phyloP scores from a whole-genome alignment of 2,113 vertebrate species.

The Todiramphus chloris region DNA sequence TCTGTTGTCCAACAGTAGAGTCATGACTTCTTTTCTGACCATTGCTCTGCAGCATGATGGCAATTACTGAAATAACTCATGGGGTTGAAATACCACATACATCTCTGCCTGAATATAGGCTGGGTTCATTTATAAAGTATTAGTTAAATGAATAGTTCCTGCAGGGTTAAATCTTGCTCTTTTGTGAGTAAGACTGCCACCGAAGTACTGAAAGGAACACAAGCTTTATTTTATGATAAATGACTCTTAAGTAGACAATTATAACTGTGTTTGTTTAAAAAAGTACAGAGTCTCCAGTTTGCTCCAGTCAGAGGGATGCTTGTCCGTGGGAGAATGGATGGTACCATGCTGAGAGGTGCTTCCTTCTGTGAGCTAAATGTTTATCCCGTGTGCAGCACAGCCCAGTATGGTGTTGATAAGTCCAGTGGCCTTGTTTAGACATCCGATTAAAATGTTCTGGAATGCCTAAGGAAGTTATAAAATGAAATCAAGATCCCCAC shows the following conservation, averaged over 20 bases:
- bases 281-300: background rate
- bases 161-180: background rate
- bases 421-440: background rate
- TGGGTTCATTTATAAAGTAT: background rate
- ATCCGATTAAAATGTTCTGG: background rate
- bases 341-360: background rate
- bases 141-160: background rate
- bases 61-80: background rate
- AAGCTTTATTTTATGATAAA: background rate
- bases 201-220: background rate
- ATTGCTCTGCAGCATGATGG: background rate
- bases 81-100: background rate
- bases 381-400: background rate
- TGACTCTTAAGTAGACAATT: background rate
- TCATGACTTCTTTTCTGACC: background rate
- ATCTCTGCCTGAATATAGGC: background rate
- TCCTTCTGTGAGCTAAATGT: background rate
- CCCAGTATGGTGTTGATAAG: background rate
- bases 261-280: background rate
- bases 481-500: background rate
- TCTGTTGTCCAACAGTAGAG: background rate
- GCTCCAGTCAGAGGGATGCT: background rate
- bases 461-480: background rate
- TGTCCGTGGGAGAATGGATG: background rate
- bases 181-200: background rate